A percentile compares a stretch with the other conserved stretches of the same genome.
phyloP scores from a whole-genome alignment of 2,113 vertebrate species.

The Pteronura brasiliensis region DNA sequence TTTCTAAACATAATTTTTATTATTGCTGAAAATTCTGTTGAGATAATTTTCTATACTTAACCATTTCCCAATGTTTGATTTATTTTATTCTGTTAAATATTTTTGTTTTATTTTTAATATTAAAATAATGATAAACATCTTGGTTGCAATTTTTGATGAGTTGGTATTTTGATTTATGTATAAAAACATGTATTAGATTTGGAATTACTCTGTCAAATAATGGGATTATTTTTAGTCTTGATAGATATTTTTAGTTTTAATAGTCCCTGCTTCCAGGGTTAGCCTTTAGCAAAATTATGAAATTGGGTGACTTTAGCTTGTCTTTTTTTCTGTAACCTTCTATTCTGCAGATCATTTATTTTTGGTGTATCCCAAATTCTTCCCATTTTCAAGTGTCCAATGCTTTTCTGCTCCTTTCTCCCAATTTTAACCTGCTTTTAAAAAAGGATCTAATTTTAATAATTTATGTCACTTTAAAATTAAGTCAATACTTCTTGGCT shows the following conservation, averaged over 20 bases:
- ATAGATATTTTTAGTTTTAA: conserved; percentile 66
- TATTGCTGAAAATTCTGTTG: neutral
- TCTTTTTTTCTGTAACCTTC: conserved; percentile 60
- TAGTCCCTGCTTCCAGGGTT: conserved; percentile 53
- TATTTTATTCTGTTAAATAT: conserved; percentile 32
- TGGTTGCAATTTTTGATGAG: conserved; percentile 8
- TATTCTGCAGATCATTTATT: conserved; percentile 57
- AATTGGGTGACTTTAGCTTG: conserved; percentile 53
- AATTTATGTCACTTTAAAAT: conserved; percentile 60
- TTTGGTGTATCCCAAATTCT: conserved; percentile 54
- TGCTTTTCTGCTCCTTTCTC: conserved; percentile 39
- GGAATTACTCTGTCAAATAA: conserved; percentile 61
- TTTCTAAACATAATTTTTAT: conserved; percentile 28
- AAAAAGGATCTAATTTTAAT: conserved; percentile 64
- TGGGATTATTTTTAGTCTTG: conserved; percentile 65
- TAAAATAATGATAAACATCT: conserved; percentile 16
- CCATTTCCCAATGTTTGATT: neutral
- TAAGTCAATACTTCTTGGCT: conserved; percentile 65
- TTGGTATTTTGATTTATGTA: conserved; percentile 43
- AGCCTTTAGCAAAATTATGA: conserved; percentile 70
- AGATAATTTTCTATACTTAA: conserved; percentile 11
- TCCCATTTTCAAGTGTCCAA: conserved; percentile 33
- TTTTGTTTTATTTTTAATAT: conserved; percentile 47
- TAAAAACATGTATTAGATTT: conserved; percentile 44
- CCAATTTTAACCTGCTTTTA: conserved; percentile 39